Percentiles rank a stretch among this genome's conserved stretches.
Evolutionary conservation across 2,888 invertebrate species (phyloP).

Genomic region (Pandemis heparana): DNA sequence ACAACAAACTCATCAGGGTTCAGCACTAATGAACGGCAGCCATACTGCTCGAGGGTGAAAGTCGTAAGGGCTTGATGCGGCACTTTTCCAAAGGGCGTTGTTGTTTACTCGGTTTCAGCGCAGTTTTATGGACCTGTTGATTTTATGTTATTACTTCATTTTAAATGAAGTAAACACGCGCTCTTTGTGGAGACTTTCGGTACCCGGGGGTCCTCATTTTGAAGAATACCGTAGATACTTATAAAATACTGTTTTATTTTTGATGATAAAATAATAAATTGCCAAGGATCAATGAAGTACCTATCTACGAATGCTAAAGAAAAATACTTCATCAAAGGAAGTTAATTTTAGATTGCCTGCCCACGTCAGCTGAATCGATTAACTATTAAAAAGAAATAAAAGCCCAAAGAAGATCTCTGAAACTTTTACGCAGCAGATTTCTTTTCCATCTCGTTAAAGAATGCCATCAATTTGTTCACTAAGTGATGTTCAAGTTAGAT

Average conservation of each 20-base stretch:
- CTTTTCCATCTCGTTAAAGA: conserved; percentile 27
- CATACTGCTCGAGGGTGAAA: background rate
- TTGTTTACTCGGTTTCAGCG: conserved; percentile 1
- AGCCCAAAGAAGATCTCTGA: conserved; percentile 13
- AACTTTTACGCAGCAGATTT: conserved; percentile 26
- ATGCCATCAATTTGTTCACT: conserved; percentile 37
- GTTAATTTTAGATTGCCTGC: conserved; percentile 10
- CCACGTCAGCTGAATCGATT: conserved; percentile 3
- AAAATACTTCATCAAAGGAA: background rate
- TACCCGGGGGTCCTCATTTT: background rate
- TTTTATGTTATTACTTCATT: conserved; percentile 8
- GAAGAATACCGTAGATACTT: too few species aligned
- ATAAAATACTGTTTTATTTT: too few species aligned
- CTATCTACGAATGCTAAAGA: background rate
- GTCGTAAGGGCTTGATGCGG: conserved; percentile 10
- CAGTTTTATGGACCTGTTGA: conserved; percentile 17
- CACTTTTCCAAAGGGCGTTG: background rate
- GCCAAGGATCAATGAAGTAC: background rate
- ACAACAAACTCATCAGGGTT: conserved; percentile 22
- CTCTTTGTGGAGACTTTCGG: background rate
- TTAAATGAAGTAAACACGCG: background rate
- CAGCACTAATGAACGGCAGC: conserved; percentile 6
- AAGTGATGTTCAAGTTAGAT: conserved; percentile 29
- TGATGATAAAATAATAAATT: background rate
- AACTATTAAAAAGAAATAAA: conserved; percentile 21